Evolutionary conservation across 30 jellyfish, hydroid and myxozoan genomes (phyloP).

Genomic region (Pelagia noctiluca): DNA sequence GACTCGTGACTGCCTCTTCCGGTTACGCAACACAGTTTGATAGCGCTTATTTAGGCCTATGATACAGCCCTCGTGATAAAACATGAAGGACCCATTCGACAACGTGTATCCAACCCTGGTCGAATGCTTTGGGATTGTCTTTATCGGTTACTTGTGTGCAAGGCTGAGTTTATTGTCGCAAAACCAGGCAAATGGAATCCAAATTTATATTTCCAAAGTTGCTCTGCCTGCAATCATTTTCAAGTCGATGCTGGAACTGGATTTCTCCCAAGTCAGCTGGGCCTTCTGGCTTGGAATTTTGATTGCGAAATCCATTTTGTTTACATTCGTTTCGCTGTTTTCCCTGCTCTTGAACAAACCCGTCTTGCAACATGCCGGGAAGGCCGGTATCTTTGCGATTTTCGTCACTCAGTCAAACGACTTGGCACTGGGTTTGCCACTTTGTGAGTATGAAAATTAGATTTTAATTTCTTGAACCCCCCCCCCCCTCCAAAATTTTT

Average conservation of each 20-base stretch:
- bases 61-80: no score
- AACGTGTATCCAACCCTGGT: conserved; percentile 87
- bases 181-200: conserved; percentile 82
- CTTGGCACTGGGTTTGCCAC: conserved; percentile 92
- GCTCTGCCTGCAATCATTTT: conserved; percentile 89
- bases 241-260: conserved; percentile 75
- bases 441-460: conserved; percentile 67
- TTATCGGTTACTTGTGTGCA: conserved; percentile 78
- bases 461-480: background rate
- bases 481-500: background rate
- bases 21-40: no score
- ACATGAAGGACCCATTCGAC: conserved; percentile 43
- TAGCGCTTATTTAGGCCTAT: no score
- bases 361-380: conserved; percentile 42
- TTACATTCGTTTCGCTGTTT: conserved; percentile 59
- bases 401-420: conserved; percentile 94
- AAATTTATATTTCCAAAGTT: conserved; percentile 42
- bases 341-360: conserved; percentile 53
- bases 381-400: conserved; percentile 87
- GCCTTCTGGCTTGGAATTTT: conserved; percentile 78
- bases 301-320: conserved; percentile 59
- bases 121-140: conserved; percentile 80
- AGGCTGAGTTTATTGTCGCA: conserved; percentile 61
- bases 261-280: conserved; percentile 83
- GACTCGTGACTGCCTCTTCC: no score